These are phyloP conservation scores for Drosophila lutescens DNA, from an alignment of 2,888 invertebrate genomes.

Conservation along the genomic window DNA sequence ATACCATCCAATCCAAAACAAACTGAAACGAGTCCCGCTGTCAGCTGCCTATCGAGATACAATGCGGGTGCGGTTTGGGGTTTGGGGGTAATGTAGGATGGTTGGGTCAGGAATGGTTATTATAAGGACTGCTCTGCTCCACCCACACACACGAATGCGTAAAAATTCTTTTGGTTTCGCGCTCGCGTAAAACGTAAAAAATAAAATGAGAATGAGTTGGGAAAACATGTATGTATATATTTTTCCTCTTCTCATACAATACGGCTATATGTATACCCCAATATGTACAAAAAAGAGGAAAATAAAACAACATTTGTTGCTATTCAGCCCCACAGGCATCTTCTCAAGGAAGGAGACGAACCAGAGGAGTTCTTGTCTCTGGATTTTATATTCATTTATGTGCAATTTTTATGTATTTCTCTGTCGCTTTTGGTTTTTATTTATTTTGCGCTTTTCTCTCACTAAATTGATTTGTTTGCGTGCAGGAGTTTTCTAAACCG, in stretches of 20 bases:
- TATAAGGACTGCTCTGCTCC: slow-evolving; percentile 28
- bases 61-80: slow-evolving; percentile 24
- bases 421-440: slow-evolving; percentile 11
- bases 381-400: slow-evolving; percentile 40
- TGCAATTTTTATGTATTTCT: slow-evolving; percentile 26
- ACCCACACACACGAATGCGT: slow-evolving; percentile 56
- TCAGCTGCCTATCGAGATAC: slow-evolving; percentile 69
- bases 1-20: slow-evolving; percentile 35
- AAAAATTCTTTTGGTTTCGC: slow-evolving; percentile 67
- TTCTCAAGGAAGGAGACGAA: slow-evolving; percentile 27
- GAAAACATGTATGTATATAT: slow-evolving; percentile 12
- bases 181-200: slow-evolving; percentile 72
- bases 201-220: slow-evolving; percentile 34
- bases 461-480: slow-evolving; percentile 37
- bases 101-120: neutral
- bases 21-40: slow-evolving; percentile 31
- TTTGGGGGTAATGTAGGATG: neutral
- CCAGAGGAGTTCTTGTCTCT: slow-evolving; percentile 25
- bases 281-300: neutral
- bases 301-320: slow-evolving; percentile 16
- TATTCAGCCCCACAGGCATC: slow-evolving; percentile 14
- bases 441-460: slow-evolving; percentile 18
- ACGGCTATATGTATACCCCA: neutral
- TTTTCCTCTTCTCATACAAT: neutral
- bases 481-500: slow-evolving; percentile 21